Conservation (phyloP, 1,140 invertebrate genomes). For the Frieseomelitta varia region DNA sequence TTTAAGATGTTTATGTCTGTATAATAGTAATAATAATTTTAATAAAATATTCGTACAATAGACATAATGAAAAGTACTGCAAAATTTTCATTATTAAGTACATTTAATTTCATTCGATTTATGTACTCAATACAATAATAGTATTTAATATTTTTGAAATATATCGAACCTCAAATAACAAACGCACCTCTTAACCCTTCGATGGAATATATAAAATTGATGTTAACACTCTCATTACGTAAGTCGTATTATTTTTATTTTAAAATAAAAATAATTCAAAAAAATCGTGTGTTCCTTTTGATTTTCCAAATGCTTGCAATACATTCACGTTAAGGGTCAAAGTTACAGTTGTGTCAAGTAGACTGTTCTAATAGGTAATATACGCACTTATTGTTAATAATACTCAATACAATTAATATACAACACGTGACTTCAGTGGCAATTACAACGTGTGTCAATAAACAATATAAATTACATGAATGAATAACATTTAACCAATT, state of each 20-base stretch:
- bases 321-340: slow-evolving; percentile 20
- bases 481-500: slow-evolving; percentile 1
- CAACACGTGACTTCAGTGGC: slow-evolving; percentile 13
- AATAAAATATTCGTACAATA: neutral
- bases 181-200: slow-evolving; percentile 44
- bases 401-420: slow-evolving; percentile 37
- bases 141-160: neutral
- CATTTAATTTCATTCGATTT: neutral
- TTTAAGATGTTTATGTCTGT: neutral
- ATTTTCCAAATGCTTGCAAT: slow-evolving; percentile 6
- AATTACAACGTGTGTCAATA: slow-evolving; percentile 3
- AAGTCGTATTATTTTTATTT: slow-evolving; percentile 48
- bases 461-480: neutral
- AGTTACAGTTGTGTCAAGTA: slow-evolving; percentile 33
- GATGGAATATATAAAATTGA: slow-evolving; percentile 40
- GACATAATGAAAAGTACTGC: neutral
- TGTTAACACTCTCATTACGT: slow-evolving; percentile 51
- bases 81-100: neutral
- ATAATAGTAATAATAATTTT: neutral
- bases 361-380: slow-evolving; percentile 29
- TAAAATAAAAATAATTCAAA: slow-evolving; percentile 32
- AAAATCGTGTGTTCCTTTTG: neutral
- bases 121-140: slow-evolving; percentile 3
- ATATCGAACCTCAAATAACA: neutral
- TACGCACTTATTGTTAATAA: slow-evolving; percentile 47